Conservation (phyloP, 2,113 vertebrate genomes). For the Addax nasomaculatus region DNA sequence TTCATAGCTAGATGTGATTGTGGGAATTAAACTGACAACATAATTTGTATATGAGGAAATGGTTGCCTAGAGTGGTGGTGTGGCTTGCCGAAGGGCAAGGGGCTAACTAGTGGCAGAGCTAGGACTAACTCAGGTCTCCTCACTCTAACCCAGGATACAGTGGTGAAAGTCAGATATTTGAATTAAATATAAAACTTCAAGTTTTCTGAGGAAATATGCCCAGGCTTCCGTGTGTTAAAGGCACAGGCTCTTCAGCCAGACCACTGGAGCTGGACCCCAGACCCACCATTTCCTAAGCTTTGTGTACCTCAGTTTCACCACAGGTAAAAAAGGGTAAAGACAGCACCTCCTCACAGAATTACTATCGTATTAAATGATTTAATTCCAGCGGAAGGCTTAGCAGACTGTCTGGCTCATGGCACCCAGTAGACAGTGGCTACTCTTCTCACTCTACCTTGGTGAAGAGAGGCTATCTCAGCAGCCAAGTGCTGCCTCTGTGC, state of each 20-base stretch:
- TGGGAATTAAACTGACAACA: not conserved
- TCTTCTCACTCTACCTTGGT: not conserved
- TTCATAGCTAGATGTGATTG: not conserved
- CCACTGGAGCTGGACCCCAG: not conserved
- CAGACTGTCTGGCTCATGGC: not conserved
- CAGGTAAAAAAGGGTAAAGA: not conserved
- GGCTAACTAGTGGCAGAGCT: not conserved
- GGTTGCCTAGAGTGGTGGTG: not conserved
- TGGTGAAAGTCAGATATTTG: not conserved
- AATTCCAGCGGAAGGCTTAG: not conserved
- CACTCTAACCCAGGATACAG: not conserved
- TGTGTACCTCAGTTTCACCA: not conserved
- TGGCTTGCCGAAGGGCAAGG: not conserved
- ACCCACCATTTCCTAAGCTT: not conserved
- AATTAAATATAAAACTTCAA: not conserved
- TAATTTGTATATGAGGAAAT: not conserved
- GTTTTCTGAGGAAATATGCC: not conserved
- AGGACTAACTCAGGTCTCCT: not conserved
- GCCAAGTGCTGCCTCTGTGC: not conserved
- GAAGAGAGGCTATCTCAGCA: not conserved
- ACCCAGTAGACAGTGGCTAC: not conserved
- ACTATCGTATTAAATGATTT: too few species aligned
- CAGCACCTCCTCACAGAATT: not conserved
- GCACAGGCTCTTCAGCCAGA: not conserved
- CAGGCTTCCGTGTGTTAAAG: not conserved